Percentiles rank a stretch among this genome's conserved stretches.
phyloP scores from a whole-genome alignment of 2,797 vertebrate species.

The Arremon brunneinucha region DNA sequence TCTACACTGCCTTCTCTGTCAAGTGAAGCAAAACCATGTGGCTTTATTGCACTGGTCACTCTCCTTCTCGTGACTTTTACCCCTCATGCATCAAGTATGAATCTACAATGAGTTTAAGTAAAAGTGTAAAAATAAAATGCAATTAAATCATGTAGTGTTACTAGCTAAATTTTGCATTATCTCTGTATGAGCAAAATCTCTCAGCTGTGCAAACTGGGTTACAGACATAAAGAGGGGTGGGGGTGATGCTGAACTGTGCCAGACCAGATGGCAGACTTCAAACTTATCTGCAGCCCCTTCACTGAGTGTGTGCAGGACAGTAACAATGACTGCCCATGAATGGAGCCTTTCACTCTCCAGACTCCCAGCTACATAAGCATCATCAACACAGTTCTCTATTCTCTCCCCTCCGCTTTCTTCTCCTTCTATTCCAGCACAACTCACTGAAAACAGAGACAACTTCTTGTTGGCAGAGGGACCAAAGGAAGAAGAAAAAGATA shows the following conservation, averaged over 20 bases:
- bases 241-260: background rate
- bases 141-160: background rate
- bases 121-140: background rate
- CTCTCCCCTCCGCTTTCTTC: background rate
- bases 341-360: background rate
- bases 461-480: background rate
- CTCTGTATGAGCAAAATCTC: background rate
- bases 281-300: background rate
- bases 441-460: background rate
- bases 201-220: conserved; percentile 1
- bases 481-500: background rate
- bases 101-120: background rate
- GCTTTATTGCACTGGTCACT: background rate
- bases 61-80: background rate
- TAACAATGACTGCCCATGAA: background rate
- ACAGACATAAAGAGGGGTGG: background rate
- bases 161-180: background rate
- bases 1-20: background rate
- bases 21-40: background rate
- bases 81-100: background rate
- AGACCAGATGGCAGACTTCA: conserved; percentile 25
- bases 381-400: background rate
- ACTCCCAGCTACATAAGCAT: background rate
- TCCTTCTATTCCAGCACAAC: background rate
- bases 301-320: background rate